Base-by-base conservation (phyloP, 2,797 vertebrate species). In the Coranthus polyacanthus region DNA sequence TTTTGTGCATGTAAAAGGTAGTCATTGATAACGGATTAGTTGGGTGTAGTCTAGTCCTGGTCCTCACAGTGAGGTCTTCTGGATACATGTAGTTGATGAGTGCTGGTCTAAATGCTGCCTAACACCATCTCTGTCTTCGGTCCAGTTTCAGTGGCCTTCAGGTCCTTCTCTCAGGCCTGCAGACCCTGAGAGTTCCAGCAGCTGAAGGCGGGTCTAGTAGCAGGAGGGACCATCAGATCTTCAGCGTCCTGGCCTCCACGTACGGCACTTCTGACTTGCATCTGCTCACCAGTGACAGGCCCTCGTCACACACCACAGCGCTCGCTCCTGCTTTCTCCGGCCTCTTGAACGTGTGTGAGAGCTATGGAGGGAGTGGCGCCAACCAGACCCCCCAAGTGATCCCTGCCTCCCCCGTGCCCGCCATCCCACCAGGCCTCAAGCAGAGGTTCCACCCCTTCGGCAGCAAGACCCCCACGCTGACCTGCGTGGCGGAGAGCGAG, bases 381-480 rank as follows among this genome's bases (percentile, higher is more conserved):
- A 76, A 86, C 66, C 82, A 47, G 52, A 42, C 17, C 0, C 90
- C 89, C 8, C 78, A 88, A 17, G 71, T 93, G 13, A 85, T 96
- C 76, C 92, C 92, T 0, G 66, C 92, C 2, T 42, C 84, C 11
- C 92, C 89, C 0, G 88, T 93, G 0, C 95, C 95, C 0, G 70
- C 81, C 45, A 73, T 96, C 10, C 95, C 95, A 0, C 53, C 79
- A 0, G 95, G 93, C 8, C 91, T 96, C 22, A 93, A 81, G 52
- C 95, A 95, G 66, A 86, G 95, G 1, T 96, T 95, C 82, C 87
- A 91, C 32, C 94, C 95, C n/a, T 96, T 96, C 0, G 94, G 94
- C 47, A 91, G 93, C 21, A 89, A 69, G 47, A 86, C 68, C 1
- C 83, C 88, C 57, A 66, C 81, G 11, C 22, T 81, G 62, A 58